A percentile compares a stretch with the other conserved stretches of the same genome.
These are phyloP conservation scores for Agapornis canus DNA, from an alignment of 2,797 vertebrate species.

Conservation along the genomic window DNA sequence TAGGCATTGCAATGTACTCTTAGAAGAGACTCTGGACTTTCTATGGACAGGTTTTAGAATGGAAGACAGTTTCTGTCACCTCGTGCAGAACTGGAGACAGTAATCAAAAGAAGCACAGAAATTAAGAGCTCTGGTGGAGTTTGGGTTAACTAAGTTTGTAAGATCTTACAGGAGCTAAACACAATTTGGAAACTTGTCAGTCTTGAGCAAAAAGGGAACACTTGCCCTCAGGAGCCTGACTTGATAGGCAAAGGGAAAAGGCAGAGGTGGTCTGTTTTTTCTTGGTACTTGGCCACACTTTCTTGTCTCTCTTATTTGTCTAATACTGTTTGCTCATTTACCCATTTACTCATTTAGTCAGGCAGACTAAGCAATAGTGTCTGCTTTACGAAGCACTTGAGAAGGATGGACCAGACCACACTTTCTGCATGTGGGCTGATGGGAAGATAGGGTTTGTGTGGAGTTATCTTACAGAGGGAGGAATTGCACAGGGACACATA, in stretches of 20 bases:
- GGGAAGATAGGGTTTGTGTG: not conserved
- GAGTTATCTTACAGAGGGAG: not conserved
- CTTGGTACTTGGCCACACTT: not conserved
- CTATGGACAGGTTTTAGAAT: not conserved
- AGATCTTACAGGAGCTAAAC: not conserved
- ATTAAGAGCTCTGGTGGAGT: not conserved
- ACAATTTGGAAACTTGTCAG: not conserved
- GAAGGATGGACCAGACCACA: not conserved
- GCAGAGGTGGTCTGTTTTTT: not conserved
- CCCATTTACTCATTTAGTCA: no score
- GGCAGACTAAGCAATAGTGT: not conserved
- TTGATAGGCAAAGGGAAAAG: not conserved
- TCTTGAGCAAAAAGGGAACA: not conserved
- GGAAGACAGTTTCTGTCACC: not conserved
- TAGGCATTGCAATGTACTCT: not conserved
- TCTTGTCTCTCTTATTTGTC: not conserved
- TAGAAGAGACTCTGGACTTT: not conserved
- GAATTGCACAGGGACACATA: accelerated
- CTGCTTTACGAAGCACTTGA: not conserved
- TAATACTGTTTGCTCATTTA: not conserved
- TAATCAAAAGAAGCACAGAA: not conserved
- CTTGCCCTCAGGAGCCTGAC: not conserved
- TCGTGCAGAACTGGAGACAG: not conserved
- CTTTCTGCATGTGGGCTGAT: accelerated
- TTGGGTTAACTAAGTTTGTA: not conserved